These are phyloP conservation scores for Himalopsyche anomala DNA, from an alignment of 2,888 invertebrate genomes.

Conservation along the genomic window DNA sequence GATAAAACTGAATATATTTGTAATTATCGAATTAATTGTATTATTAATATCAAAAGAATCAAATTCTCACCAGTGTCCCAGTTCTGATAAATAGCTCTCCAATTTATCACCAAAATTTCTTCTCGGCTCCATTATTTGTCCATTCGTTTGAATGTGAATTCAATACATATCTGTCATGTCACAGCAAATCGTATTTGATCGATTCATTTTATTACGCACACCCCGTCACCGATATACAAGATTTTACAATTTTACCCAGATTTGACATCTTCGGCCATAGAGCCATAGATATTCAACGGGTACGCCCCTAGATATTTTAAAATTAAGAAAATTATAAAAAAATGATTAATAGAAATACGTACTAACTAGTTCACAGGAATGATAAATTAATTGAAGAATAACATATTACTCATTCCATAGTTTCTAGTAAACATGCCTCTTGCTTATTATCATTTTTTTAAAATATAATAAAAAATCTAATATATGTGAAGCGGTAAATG, in stretches of 20 bases:
- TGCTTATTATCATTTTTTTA: too few species aligned
- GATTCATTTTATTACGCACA: neutral
- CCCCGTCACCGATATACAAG: neutral
- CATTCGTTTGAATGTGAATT: neutral
- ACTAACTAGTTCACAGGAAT: too few species aligned
- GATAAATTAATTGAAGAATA: too few species aligned
- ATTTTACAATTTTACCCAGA: neutral
- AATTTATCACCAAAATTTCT: constrained; percentile 81
- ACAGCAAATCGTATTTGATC: neutral
- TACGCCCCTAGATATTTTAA: constrained; percentile 27
- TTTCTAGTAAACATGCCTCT: too few species aligned
- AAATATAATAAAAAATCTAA: too few species aligned
- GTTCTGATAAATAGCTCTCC: constrained; percentile 81
- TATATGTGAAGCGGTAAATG: too few species aligned
- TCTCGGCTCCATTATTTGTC: constrained; percentile 63
- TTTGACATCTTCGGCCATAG: constrained; percentile 15
- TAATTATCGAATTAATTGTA: too few species aligned
- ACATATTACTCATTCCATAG: too few species aligned
- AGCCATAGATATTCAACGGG: constrained; percentile 3
- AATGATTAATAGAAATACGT: too few species aligned
- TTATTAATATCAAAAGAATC: neutral
- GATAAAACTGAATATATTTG: too few species aligned
- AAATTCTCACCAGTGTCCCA: constrained; percentile 81
- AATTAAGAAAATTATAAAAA: neutral
- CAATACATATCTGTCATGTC: neutral